These are phyloP conservation scores for Lissonota sp. DNA, from an alignment of 2,888 invertebrate species.

Conservation along the genomic window DNA sequence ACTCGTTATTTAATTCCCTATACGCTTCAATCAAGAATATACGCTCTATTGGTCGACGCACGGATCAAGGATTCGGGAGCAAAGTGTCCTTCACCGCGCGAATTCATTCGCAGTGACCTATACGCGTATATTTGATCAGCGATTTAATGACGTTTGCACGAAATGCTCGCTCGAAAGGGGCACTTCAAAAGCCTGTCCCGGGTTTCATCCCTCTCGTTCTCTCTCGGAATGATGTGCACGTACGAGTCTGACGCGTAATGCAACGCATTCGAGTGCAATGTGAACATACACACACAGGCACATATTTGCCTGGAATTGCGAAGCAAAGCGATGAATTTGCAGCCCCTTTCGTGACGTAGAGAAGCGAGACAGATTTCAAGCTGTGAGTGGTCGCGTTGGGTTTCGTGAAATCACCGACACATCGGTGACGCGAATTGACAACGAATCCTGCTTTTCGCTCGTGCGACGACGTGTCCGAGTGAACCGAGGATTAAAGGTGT, in stretches of 20 bases:
- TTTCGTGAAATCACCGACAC: constrained; percentile 24
- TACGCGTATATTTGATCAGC: constrained; percentile 39
- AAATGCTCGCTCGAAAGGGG: constrained; percentile 25
- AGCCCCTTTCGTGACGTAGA: neutral
- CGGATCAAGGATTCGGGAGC: neutral
- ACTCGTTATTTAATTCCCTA: neutral
- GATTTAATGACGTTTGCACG: constrained; percentile 56
- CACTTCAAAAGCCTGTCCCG: neutral
- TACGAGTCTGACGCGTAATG: constrained; percentile 40
- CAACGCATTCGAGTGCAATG: constrained; percentile 8
- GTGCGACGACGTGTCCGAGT: constrained; percentile 14
- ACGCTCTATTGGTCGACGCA: neutral
- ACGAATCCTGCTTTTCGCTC: constrained; percentile 29
- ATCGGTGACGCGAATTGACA: constrained; percentile 46
- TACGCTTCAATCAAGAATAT: neutral
- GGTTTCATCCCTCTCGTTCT: neutral
- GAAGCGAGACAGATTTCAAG: constrained; percentile 18
- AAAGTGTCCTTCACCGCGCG: neutral
- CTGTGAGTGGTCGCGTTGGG: constrained; percentile 29
- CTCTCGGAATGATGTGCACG: constrained; percentile 28
- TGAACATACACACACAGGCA: neutral
- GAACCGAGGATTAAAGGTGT: constrained; percentile 5
- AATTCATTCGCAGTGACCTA: constrained; percentile 28
- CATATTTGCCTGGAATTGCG: constrained; percentile 2
- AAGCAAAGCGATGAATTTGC: constrained; percentile 5